phyloP scores from a whole-genome alignment of 1,140 invertebrate genomes.

The Ceratina japonica region DNA sequence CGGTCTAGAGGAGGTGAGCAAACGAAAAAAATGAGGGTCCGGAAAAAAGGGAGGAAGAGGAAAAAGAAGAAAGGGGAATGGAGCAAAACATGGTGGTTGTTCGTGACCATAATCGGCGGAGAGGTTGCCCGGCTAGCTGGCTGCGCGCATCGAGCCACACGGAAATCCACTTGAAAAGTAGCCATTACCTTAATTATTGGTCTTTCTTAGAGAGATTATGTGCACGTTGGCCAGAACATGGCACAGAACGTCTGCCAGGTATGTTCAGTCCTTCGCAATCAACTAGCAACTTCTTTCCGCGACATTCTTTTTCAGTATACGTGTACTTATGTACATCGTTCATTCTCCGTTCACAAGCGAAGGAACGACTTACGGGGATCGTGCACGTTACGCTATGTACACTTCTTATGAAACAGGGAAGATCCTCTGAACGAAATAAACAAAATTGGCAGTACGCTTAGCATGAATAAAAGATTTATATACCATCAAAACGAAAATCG shows the following conservation, averaged over 20 bases:
- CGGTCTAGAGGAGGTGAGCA: too few species aligned
- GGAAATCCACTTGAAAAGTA: slow-evolving; percentile 78
- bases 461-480: too few species aligned
- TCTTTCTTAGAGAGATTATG: slow-evolving; percentile 64
- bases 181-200: slow-evolving; percentile 78
- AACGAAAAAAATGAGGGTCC: neutral
- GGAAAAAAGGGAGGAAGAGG: neutral
- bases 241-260: slow-evolving; percentile 10
- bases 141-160: slow-evolving; percentile 72
- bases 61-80: slow-evolving; percentile 33
- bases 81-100: slow-evolving; percentile 57
- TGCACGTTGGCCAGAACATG: slow-evolving; percentile 22
- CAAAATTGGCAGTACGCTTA: too few species aligned
- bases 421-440: too few species aligned
- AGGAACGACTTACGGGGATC: too few species aligned
- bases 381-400: too few species aligned
- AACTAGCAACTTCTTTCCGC: neutral
- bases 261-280: slow-evolving; percentile 14
- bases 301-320: neutral
- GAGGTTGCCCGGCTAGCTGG: slow-evolving; percentile 67
- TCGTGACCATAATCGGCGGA: slow-evolving; percentile 71
- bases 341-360: too few species aligned
- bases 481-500: too few species aligned
- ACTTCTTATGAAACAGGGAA: too few species aligned
- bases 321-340: too few species aligned